Evolutionary conservation across 1,140 invertebrate species (phyloP), one percentile per base, ranked within the genome.

Genomic region (Drosophila sulfurigaster): DNA sequence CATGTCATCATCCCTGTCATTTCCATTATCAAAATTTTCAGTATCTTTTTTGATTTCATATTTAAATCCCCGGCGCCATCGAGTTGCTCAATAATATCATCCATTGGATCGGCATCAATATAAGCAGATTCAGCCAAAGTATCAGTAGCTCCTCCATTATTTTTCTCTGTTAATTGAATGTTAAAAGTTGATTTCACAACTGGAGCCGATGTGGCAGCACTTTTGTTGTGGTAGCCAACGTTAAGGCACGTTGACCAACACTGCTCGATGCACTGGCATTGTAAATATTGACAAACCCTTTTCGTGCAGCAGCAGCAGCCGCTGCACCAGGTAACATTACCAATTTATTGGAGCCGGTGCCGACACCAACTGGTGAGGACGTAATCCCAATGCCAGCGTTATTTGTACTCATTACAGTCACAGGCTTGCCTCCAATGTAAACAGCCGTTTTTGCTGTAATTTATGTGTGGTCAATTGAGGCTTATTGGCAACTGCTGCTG

Each of bases 351-450:
- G 68, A 48, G 6, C 32, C 57, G 5, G 60, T 32, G 1, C 68
- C 28, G 3, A 68, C 78, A 92, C 92, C 93, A 71, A 94, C 51
- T 43, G 63, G 25, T 8, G 63, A 65, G 10, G 48, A 20, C 4
- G 35, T 38, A 10, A 38, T 38, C 2, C 8, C 8, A 11, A 82
- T 56, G 5, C 57, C 62, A 1, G 81, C 16, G n/a, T n/a, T 43
- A 64, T 71, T 93, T 6, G 93, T 93, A 7, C 94, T 93, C 93
- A 95, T 94, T 20, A 96, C 93, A 2, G 95, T 96, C 1, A 96
- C 94, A 5, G 95, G 95, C 92, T 96, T 96, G 1, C 95, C 95
- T n/a, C 95, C 94, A 77, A 95, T 87, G 48, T 79, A 94, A 38
- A 95, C 94, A 20, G 95, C 93, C 15, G 94, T 93, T 81, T 95